These are phyloP conservation scores for Anthoptus insignis DNA, from an alignment of 2,888 invertebrate species.

Conservation along the genomic window DNA sequence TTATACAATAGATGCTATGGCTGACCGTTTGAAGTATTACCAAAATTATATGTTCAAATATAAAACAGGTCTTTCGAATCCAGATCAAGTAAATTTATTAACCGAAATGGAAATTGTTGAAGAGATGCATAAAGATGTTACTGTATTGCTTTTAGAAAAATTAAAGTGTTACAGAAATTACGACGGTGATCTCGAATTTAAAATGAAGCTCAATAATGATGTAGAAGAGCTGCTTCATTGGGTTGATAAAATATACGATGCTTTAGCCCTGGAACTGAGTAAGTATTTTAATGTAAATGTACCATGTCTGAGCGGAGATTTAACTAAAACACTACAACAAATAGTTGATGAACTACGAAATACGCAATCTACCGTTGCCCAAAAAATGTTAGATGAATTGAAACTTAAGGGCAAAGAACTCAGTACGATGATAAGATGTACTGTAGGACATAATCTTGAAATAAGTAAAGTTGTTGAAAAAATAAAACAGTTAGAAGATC, in stretches of 20 bases:
- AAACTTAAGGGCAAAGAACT: conserved; percentile 65
- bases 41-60: conserved; percentile 67
- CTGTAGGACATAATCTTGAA: conserved; percentile 67
- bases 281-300: conserved; percentile 65
- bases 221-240: conserved; percentile 69
- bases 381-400: conserved; percentile 62
- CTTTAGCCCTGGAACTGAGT: conserved; percentile 61
- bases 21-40: conserved; percentile 68
- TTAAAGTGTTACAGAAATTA: conserved; percentile 64
- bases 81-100: conserved; percentile 59
- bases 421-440: conserved; percentile 65
- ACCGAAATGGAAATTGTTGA: conserved; percentile 77
- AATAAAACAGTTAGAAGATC: conserved; percentile 66
- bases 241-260: conserved; percentile 75
- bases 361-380: conserved; percentile 55
- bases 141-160: conserved; percentile 60
- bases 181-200: conserved; percentile 61
- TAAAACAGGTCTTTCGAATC: conserved; percentile 56
- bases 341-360: conserved; percentile 67
- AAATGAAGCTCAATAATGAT: conserved; percentile 56
- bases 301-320: conserved; percentile 62
- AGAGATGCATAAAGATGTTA: conserved; percentile 75
- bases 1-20: conserved; percentile 70
- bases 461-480: conserved; percentile 71
- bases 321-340: conserved; percentile 71